These are phyloP conservation scores for Entomobrya multifasciata DNA, from an alignment of 2,888 invertebrate genomes.

Conservation along the genomic window DNA sequence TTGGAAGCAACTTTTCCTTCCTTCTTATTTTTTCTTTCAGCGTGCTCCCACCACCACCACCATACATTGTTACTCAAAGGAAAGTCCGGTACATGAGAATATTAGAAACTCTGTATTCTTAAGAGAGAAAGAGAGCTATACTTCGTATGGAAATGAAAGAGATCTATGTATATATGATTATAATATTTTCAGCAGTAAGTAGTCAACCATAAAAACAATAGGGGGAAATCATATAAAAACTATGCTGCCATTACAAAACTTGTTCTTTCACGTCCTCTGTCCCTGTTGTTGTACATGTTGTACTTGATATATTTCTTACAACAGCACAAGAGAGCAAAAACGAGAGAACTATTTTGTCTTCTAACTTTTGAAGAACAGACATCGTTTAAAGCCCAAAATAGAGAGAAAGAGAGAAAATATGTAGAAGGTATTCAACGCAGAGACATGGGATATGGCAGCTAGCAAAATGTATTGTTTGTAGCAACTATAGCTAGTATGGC, in stretches of 20 bases:
- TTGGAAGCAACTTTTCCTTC: constrained; percentile 44
- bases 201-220: constrained; percentile 44
- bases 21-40: neutral
- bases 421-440: neutral
- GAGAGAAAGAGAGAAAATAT: neutral
- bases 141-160: neutral
- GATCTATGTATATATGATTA: neutral
- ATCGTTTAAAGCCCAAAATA: constrained; percentile 41
- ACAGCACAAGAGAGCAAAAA: constrained; percentile 13
- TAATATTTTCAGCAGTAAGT: constrained; percentile 14
- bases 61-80: constrained; percentile 20
- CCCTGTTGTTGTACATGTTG: neutral
- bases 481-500: constrained; percentile 4
- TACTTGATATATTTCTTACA: constrained; percentile 21
- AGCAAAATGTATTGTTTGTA: neutral
- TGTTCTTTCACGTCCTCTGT: neutral
- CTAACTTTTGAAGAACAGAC: constrained; percentile 52
- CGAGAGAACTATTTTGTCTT: constrained; percentile 48
- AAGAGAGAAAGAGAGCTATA: too few species aligned
- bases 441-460: neutral
- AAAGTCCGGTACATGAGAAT: constrained; percentile 40
- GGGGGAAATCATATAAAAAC: neutral
- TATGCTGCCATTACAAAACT: neutral
- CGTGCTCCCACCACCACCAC: neutral
- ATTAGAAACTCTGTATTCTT: too few species aligned